phyloP scores from a whole-genome alignment of 2,888 invertebrate genomes.

The Athalia circularis region DNA sequence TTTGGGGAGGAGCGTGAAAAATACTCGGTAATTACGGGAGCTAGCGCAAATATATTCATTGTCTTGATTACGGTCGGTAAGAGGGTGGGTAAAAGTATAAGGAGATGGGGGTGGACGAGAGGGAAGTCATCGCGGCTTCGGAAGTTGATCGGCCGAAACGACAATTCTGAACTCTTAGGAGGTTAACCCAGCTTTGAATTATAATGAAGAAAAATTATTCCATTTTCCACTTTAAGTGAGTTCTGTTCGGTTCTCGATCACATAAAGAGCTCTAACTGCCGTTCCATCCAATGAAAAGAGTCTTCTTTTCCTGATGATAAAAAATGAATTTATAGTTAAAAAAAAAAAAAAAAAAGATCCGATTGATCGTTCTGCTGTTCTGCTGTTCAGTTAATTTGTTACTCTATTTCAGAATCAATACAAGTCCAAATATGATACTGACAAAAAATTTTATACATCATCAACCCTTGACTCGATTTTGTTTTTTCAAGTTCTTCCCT shows the following conservation, averaged over 20 bases:
- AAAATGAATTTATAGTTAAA: too few relatives aligned
- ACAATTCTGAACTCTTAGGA: conserved; percentile 25
- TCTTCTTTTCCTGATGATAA: background rate
- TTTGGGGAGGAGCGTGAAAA: conserved; percentile 65
- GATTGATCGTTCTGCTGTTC: too few relatives aligned
- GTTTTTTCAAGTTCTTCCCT: too few relatives aligned
- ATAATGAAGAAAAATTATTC: conserved; percentile 32
- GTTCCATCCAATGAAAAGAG: background rate
- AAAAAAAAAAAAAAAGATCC: too few relatives aligned
- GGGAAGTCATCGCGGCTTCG: conserved; percentile 6
- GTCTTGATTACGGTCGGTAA: conserved; percentile 59
- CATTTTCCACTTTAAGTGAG: conserved; percentile 17
- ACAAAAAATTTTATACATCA: too few relatives aligned
- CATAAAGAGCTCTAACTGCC: conserved; percentile 3
- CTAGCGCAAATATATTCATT: conserved; percentile 64
- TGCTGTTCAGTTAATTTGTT: too few relatives aligned
- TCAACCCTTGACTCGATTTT: too few relatives aligned
- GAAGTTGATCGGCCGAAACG: conserved; percentile 40
- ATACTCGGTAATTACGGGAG: conserved; percentile 71
- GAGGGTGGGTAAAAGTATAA: conserved; percentile 50
- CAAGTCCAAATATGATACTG: too few relatives aligned
- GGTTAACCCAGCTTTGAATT: conserved; percentile 29
- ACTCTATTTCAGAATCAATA: too few relatives aligned
- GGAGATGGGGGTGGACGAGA: conserved; percentile 8
- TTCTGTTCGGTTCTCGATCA: conserved; percentile 20